phyloP scores from a whole-genome alignment of 2,113 vertebrate genomes.

The Budorcas taxicolor region DNA sequence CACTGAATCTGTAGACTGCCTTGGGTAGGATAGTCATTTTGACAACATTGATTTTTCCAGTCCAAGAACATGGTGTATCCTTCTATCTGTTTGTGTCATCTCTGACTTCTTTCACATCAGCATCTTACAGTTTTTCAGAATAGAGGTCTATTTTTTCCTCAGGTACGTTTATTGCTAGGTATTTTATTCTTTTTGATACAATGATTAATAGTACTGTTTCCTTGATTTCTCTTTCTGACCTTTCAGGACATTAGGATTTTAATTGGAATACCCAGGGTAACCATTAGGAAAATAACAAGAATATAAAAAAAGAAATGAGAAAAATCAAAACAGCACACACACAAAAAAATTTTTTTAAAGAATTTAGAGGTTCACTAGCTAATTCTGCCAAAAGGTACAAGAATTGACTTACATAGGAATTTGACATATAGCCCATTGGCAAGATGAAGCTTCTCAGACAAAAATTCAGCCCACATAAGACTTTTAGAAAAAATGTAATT shows the following conservation, averaged over 20 bases:
- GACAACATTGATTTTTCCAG: not conserved
- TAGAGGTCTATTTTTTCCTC: not conserved
- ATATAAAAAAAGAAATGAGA: not conserved
- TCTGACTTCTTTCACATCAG: not conserved
- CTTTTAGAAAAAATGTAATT: not conserved
- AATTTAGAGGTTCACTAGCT: not conserved
- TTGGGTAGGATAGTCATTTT: not conserved
- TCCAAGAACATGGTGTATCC: not conserved
- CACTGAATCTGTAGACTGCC: not conserved
- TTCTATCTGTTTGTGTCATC: not conserved
- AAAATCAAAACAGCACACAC: not conserved
- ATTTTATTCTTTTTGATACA: not conserved
- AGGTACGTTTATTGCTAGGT: not conserved
- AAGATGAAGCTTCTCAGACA: not conserved
- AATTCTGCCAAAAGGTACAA: not conserved
- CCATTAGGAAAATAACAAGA: not conserved
- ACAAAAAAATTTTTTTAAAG: not conserved
- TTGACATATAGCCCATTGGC: not conserved
- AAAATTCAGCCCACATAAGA: not conserved
- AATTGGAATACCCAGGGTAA: not conserved
- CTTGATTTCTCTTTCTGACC: not conserved
- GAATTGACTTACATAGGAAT: not conserved
- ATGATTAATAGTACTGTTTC: not conserved
- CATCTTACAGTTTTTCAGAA: not conserved
- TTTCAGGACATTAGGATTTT: not conserved